A percentile compares a stretch with the other conserved stretches of the same genome.
These are phyloP conservation scores for Lordiphosa collinella DNA, from an alignment of 1,140 invertebrate genomes.

Conservation along the genomic window DNA sequence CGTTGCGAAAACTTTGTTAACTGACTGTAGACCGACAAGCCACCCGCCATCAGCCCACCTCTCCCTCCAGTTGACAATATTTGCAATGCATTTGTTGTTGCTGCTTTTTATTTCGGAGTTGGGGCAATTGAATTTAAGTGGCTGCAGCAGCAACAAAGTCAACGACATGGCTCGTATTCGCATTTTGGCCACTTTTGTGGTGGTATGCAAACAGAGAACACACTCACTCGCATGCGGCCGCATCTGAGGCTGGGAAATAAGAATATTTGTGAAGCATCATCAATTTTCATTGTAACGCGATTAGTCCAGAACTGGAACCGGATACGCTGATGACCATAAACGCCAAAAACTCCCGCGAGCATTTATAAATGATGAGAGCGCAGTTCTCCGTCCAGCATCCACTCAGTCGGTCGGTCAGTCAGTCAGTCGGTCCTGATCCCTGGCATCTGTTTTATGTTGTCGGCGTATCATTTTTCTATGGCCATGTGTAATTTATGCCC, in stretches of 20 bases:
- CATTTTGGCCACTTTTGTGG: conserved; percentile 46
- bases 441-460: conserved; percentile 72
- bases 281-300: conserved; percentile 77
- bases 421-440: background rate
- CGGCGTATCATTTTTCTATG: conserved; percentile 72
- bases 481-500: conserved; percentile 75
- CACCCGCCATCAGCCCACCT: conserved; percentile 1
- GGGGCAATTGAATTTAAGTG: conserved; percentile 71
- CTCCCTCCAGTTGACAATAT: conserved; percentile 55
- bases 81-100: conserved; percentile 56
- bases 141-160: conserved; percentile 57
- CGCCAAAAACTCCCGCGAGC: conserved; percentile 46
- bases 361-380: conserved; percentile 73
- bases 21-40: conserved; percentile 29
- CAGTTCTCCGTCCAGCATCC: conserved; percentile 16
- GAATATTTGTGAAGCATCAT: conserved; percentile 46
- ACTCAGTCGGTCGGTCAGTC: background rate
- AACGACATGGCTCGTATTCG: conserved; percentile 51
- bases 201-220: conserved; percentile 37
- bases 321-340: conserved; percentile 60
- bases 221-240: too few relatives aligned
- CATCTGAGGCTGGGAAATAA: conserved; percentile 1
- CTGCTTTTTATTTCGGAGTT: conserved; percentile 9
- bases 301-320: conserved; percentile 53
- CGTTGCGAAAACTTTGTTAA: conserved; percentile 64